phyloP scores from a whole-genome alignment of 2,797 vertebrate genomes.

The Poeciliopsis gracilis region DNA sequence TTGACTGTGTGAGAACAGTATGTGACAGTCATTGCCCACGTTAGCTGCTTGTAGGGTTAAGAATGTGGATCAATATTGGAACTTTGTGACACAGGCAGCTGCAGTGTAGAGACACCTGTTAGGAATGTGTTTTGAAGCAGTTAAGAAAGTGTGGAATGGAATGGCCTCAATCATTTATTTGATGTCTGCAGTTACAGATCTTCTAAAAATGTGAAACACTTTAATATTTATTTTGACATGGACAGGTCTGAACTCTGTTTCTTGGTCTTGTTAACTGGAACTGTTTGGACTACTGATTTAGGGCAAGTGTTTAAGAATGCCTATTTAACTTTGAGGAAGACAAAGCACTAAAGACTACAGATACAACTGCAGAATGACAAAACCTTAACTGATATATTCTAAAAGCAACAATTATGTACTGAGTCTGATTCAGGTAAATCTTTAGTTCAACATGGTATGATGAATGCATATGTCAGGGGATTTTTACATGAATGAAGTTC shows the following conservation, averaged over 20 bases:
- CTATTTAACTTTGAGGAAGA: conserved; percentile 49
- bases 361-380: conserved; percentile 18
- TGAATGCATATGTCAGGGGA: neutral
- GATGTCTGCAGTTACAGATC: conserved; percentile 26
- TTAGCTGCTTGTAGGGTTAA: conserved; percentile 37
- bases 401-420: neutral
- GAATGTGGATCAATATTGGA: conserved; percentile 69
- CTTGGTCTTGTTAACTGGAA: conserved; percentile 43
- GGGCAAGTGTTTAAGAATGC: conserved; percentile 21
- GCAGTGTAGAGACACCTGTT: conserved; percentile 9
- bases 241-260: conserved; percentile 30
- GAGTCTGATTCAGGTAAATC: neutral
- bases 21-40: conserved; percentile 33
- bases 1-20: conserved; percentile 65
- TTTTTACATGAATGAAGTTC: neutral
- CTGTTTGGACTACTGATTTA: conserved; percentile 63
- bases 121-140: conserved; percentile 45
- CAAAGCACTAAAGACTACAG: conserved; percentile 37
- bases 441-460: conserved; percentile 3
- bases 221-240: conserved; percentile 38
- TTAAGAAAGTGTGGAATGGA: conserved; percentile 19
- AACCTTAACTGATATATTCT: neutral
- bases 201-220: conserved; percentile 24
- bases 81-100: conserved; percentile 45
- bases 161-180: conserved; percentile 34